These are phyloP conservation scores for Pollicipes pollicipes DNA, from an alignment of 1,140 invertebrate genomes.

Conservation along the genomic window DNA sequence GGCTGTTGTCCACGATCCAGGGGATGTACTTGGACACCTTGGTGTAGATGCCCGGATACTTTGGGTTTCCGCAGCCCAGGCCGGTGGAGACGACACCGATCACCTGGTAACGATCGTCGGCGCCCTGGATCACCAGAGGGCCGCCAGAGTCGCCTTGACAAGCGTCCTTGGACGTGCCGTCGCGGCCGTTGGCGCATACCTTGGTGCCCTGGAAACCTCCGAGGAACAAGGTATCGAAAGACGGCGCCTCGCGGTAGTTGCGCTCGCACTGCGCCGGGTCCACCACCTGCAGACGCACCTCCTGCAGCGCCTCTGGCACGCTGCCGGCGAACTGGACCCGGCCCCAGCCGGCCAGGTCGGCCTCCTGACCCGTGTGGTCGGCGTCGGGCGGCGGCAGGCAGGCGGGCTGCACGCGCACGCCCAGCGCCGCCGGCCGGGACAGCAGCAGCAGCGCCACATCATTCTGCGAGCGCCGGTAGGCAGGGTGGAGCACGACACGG, in stretches of 20 bases:
- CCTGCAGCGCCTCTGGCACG: neutral
- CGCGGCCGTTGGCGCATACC: neutral
- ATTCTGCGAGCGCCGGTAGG: constrained; percentile 79
- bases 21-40: constrained; percentile 31
- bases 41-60: constrained; percentile 40
- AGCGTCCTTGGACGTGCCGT: neutral
- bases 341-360: neutral
- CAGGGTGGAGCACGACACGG: constrained; percentile 55
- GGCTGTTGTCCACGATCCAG: constrained; percentile 21
- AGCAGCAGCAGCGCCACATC: constrained; percentile 72
- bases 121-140: constrained; percentile 28
- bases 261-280: neutral
- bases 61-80: constrained; percentile 37
- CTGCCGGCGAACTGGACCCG: neutral
- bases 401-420: constrained; percentile 26
- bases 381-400: constrained; percentile 45
- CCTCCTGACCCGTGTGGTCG: constrained; percentile 31
- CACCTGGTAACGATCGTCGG: constrained; percentile 23
- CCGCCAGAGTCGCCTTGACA: constrained; percentile 35
- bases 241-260: neutral
- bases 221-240: neutral
- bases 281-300: neutral
- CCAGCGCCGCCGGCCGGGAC: constrained; percentile 34
- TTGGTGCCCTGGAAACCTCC: neutral
- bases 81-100: constrained; percentile 52